These are phyloP conservation scores for Ctenicera cuprea DNA, from an alignment of 2,888 invertebrate species.

Conservation along the genomic window DNA sequence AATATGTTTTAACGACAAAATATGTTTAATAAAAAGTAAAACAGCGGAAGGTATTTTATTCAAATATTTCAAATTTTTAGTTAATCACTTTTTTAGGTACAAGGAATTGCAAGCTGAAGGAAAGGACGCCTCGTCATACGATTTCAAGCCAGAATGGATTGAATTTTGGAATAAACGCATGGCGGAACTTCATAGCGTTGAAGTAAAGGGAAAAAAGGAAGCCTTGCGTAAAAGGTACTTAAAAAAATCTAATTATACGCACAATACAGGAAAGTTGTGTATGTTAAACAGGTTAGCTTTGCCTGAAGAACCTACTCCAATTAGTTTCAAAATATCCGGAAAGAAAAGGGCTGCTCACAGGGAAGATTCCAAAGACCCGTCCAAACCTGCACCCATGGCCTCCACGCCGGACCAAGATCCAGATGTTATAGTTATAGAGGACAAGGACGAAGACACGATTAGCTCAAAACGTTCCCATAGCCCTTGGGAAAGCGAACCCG, in stretches of 20 bases:
- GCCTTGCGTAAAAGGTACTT: conserved; percentile 79
- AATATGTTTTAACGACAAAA: too few species aligned
- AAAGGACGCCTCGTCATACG: conserved; percentile 86
- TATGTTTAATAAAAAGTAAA: too few species aligned
- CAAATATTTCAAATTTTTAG: too few species aligned
- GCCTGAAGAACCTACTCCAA: conserved; percentile 68
- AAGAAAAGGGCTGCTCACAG: conserved; percentile 54
- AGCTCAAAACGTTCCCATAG: conserved; percentile 66
- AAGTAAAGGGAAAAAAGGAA: conserved; percentile 79
- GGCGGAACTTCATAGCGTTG: conserved; percentile 84
- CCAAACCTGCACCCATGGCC: conserved; percentile 65
- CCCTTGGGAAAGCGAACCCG: conserved; percentile 69
- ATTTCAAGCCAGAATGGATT: conserved; percentile 94
- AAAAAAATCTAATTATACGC: not conserved
- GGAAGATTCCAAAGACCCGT: conserved; percentile 43
- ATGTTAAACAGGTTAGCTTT: conserved; percentile 61
- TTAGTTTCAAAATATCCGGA: conserved; percentile 69
- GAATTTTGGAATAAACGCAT: conserved; percentile 89
- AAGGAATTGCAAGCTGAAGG: conserved; percentile 86
- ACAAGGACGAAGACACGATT: conserved; percentile 64
- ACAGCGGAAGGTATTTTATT: too few species aligned
- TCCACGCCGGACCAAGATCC: conserved; percentile 68
- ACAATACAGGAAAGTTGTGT: not conserved
- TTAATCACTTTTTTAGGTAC: conserved; percentile 74
- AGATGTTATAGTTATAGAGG: conserved; percentile 68